phyloP scores from a whole-genome alignment of 2,797 vertebrate genomes.

The Melanotaenia nigrans region DNA sequence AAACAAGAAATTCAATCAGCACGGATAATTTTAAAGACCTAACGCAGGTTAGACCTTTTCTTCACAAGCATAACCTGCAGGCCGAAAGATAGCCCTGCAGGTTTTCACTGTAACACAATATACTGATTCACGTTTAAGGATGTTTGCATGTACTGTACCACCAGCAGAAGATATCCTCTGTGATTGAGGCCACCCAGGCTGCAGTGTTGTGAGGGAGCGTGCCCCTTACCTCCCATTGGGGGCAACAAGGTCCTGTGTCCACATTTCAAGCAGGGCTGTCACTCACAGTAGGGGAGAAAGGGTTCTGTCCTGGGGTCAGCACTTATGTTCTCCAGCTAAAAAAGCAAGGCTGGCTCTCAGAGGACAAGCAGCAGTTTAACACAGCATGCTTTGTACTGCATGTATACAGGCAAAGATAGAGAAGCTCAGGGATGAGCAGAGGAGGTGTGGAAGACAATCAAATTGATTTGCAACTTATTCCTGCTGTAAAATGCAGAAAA shows the following conservation, averaged over 20 bases:
- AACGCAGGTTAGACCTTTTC: conserved; percentile 46
- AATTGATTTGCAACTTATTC: neutral
- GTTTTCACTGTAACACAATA: conserved; percentile 74
- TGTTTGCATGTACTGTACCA: conserved; percentile 82
- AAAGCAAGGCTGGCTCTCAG: conserved; percentile 82
- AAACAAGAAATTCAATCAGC: conserved; percentile 81
- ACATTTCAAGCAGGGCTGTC: conserved; percentile 81
- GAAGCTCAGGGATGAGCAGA: conserved; percentile 63
- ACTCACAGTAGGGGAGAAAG: conserved; percentile 83
- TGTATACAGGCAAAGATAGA: conserved; percentile 52
- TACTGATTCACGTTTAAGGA: conserved; percentile 66
- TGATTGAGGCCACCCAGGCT: conserved; percentile 84
- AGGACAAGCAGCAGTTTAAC: conserved; percentile 74
- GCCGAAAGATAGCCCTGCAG: conserved; percentile 41
- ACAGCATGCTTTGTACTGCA: conserved; percentile 78
- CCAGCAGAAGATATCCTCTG: conserved; percentile 75
- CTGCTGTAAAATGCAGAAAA: neutral
- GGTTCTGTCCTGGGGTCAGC: conserved; percentile 83
- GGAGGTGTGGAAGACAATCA: conserved; percentile 29
- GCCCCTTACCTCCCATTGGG: conserved; percentile 77
- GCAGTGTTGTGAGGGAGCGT: conserved; percentile 74
- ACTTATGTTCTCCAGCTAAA: conserved; percentile 89
- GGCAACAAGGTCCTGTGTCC: conserved; percentile 82
- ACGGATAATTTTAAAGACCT: conserved; percentile 67
- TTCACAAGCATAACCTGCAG: conserved; percentile 61